phyloP scores from a whole-genome alignment of 1,140 invertebrate genomes.

The Brachionus plicatilis region DNA sequence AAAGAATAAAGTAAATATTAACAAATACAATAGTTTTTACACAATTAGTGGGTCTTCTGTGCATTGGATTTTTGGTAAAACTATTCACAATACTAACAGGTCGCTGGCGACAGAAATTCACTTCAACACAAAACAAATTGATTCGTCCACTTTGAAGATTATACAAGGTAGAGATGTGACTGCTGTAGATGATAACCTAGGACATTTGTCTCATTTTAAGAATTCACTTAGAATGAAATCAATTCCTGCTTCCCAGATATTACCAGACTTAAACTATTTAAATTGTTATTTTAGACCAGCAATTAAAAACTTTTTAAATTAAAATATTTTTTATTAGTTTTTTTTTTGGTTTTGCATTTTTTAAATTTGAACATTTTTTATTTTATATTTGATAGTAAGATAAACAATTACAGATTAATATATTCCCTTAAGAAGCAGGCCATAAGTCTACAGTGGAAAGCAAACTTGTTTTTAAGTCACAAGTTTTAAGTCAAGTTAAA shows the following conservation, averaged over 20 bases:
- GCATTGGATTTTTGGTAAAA: not conserved
- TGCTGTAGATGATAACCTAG: conserved; percentile 3
- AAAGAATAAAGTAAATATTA: not conserved
- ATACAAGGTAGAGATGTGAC: not conserved
- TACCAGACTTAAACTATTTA: conserved; percentile 1
- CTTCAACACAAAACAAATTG: conserved; percentile 11
- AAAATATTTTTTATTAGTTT: not conserved
- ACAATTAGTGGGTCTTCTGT: conserved; percentile 9
- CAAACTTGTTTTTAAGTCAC: too few relatives aligned
- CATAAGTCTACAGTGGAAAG: too few relatives aligned
- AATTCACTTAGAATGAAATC: not conserved
- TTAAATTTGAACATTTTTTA: too few relatives aligned
- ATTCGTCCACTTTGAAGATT: not conserved
- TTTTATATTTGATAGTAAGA: too few relatives aligned
- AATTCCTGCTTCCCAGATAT: not conserved
- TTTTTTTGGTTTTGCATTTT: too few relatives aligned
- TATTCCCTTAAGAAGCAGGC: too few relatives aligned
- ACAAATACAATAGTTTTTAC: not conserved
- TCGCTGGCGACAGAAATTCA: not conserved
- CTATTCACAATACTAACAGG: conserved; percentile 4
- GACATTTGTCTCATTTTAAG: conserved; percentile 9
- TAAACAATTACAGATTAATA: too few relatives aligned
- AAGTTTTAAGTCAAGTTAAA: too few relatives aligned
- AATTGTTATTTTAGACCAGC: conserved; percentile 3
- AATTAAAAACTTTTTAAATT: not conserved